These are phyloP conservation scores for Istiophorus platypterus DNA, from an alignment of 2,113 vertebrate genomes.

Conservation along the genomic window DNA sequence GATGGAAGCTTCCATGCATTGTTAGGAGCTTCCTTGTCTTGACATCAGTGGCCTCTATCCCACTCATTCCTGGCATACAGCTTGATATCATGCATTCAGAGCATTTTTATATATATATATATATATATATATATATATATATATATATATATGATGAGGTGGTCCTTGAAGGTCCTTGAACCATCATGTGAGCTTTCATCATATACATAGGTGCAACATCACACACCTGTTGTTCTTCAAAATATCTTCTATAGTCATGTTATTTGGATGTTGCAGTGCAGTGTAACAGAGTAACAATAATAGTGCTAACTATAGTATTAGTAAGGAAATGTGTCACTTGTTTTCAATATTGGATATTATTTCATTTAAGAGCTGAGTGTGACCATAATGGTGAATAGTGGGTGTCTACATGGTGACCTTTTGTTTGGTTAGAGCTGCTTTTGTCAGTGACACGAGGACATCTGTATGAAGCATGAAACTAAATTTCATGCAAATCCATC, in stretches of 20 bases:
- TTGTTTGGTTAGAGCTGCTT: conserved; percentile 20
- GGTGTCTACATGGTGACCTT: conserved; percentile 46
- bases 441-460: conserved; percentile 25
- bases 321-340: background rate
- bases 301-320: background rate
- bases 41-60: too few relatives aligned
- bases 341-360: background rate
- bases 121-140: too few relatives aligned
- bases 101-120: too few relatives aligned
- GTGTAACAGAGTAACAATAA: too few relatives aligned
- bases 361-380: background rate
- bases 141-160: too few relatives aligned
- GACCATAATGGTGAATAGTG: conserved; percentile 3
- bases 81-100: too few relatives aligned
- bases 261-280: background rate
- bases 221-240: background rate
- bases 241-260: background rate
- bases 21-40: background rate
- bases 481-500: conserved; percentile 78
- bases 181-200: background rate
- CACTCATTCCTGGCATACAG: too few relatives aligned
- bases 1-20: too few relatives aligned
- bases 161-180: background rate
- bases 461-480: conserved; percentile 62
- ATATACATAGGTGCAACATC: background rate